Conservation (phyloP, 2,113 vertebrate species). For the Pedionomus torquatus region DNA sequence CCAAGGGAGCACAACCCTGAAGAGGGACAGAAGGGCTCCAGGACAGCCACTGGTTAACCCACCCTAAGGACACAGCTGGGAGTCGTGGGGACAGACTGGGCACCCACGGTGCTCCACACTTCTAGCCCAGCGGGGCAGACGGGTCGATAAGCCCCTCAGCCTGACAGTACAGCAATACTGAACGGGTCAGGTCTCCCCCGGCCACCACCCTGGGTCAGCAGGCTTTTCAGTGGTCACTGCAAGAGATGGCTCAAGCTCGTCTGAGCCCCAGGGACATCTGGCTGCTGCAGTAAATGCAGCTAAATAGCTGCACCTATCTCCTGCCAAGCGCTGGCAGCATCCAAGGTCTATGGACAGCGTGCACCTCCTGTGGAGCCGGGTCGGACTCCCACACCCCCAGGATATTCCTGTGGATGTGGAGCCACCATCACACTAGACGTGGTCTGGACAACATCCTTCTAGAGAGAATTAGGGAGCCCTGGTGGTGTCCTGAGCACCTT, state of each 20-base stretch:
- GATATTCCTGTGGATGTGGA: neutral
- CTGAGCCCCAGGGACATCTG: neutral
- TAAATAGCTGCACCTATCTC: neutral
- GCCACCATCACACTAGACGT: neutral
- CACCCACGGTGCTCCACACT: rapidly evolving
- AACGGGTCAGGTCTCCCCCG: neutral
- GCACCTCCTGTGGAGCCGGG: neutral
- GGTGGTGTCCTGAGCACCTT: neutral
- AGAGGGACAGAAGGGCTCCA: neutral
- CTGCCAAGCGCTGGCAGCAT: neutral
- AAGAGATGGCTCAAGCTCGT: neutral
- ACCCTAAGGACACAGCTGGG: neutral
- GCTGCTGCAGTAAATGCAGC: neutral
- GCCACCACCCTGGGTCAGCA: neutral
- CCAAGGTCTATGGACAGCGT: neutral
- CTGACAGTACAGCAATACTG: neutral
- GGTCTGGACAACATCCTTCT: neutral
- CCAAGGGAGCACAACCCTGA: neutral
- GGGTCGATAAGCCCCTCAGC: neutral
- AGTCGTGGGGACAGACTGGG: rapidly evolving
- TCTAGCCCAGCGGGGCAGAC: neutral
- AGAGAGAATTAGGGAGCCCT: neutral
- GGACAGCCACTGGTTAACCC: neutral
- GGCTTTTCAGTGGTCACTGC: neutral
- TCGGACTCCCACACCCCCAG: rapidly evolving